A percentile compares a stretch with the other conserved stretches of the same genome.
Conservation (phyloP, 2,113 vertebrate genomes). For the Lutjanus erythropterus region DNA sequence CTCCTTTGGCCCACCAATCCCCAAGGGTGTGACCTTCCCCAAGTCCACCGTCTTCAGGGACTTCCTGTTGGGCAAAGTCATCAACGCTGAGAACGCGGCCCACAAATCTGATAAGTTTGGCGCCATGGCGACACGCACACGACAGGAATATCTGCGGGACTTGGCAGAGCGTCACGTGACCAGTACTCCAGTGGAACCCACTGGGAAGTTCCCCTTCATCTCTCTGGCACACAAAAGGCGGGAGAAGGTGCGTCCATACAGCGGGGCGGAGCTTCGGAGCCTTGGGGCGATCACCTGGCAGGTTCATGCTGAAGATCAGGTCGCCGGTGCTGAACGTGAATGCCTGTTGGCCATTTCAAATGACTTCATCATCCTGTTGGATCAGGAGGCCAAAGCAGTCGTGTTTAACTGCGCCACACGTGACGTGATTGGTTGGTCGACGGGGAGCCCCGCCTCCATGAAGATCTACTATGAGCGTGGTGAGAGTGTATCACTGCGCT, state of each 20-base stretch:
- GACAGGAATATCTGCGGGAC: conserved; percentile 96
- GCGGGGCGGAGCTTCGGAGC: conserved; percentile 92
- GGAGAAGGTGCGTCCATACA: conserved; percentile 92
- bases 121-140: conserved; percentile 95
- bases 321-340: conserved; percentile 91
- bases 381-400: conserved; percentile 92
- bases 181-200: conserved; percentile 93
- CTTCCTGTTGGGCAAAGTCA: conserved; percentile 96
- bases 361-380: conserved; percentile 93
- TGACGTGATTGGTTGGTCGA: conserved; percentile 96
- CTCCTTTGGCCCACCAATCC: conserved; percentile 95
- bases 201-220: conserved; percentile 96
- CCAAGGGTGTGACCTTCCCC: conserved; percentile 95
- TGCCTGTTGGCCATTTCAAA: conserved; percentile 93
- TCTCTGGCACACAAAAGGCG: conserved; percentile 95
- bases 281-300: conserved; percentile 93
- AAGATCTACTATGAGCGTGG: conserved; percentile 97
- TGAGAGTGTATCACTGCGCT: conserved; percentile 93
- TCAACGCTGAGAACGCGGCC: conserved; percentile 97
- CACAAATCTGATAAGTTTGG: conserved; percentile 98
- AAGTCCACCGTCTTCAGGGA: conserved; percentile 98
- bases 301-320: conserved; percentile 93
- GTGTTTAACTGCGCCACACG: conserved; percentile 96
- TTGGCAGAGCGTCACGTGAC: conserved; percentile 96
- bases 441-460: conserved; percentile 90